Conservation (phyloP, 2,888 invertebrate genomes). For the Epiblema foenella region DNA sequence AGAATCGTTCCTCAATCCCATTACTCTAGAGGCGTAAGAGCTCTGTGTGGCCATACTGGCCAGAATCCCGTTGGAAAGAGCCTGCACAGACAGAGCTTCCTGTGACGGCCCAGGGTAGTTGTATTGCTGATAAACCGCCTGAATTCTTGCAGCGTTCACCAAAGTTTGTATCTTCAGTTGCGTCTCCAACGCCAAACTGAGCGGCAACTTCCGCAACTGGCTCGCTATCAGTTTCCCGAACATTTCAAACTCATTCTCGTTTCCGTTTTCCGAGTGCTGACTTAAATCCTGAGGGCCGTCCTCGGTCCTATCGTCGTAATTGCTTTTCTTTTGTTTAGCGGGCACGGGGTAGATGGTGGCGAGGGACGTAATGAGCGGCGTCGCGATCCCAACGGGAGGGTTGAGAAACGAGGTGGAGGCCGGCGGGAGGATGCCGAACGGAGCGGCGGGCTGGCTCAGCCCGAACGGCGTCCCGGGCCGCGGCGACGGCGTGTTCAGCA, state of each 20-base stretch:
- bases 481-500: slow-evolving; percentile 79
- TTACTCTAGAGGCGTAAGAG: slow-evolving; percentile 63
- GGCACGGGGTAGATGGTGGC: slow-evolving; percentile 77
- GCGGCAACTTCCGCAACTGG: slow-evolving; percentile 76
- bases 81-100: slow-evolving; percentile 77
- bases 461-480: slow-evolving; percentile 80
- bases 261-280: slow-evolving; percentile 77
- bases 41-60: slow-evolving; percentile 77
- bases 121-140: slow-evolving; percentile 81
- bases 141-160: slow-evolving; percentile 78
- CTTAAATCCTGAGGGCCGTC: slow-evolving; percentile 78
- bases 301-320: slow-evolving; percentile 64
- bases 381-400: slow-evolving; percentile 80
- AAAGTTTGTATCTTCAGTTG: slow-evolving; percentile 79
- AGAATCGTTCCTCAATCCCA: slow-evolving; percentile 69
- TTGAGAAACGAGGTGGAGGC: slow-evolving; percentile 76
- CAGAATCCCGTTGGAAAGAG: slow-evolving; percentile 77
- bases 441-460: slow-evolving; percentile 65
- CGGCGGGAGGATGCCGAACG: slow-evolving; percentile 74
- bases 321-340: slow-evolving; percentile 75
- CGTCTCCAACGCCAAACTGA: slow-evolving; percentile 77
- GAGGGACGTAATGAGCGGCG: slow-evolving; percentile 77
- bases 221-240: slow-evolving; percentile 80
- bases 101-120: slow-evolving; percentile 80
- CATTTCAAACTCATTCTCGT: slow-evolving; percentile 82